These are phyloP conservation scores for Turritopsis dohrnii DNA, from an alignment of 30 jellyfish, hydroid and myxozoan species.

Conservation along the genomic window DNA sequence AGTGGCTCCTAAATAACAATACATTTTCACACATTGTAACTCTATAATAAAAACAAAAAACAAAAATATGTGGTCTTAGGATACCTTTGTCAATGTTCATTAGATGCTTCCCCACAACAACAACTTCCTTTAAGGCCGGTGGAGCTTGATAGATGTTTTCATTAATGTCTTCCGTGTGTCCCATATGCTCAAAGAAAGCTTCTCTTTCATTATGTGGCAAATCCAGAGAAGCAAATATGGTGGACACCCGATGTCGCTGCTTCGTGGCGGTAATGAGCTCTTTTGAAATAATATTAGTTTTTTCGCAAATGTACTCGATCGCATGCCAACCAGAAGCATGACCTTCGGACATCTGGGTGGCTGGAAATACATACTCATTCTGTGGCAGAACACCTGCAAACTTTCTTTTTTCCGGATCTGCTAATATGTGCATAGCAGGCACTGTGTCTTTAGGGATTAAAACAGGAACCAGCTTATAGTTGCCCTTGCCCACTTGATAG, in stretches of 20 bases:
- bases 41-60: neutral
- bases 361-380: conserved; percentile 11
- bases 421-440: conserved; percentile 2
- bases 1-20: neutral
- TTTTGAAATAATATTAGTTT: neutral
- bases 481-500: conserved; percentile 24
- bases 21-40: neutral
- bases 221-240: conserved; percentile 25
- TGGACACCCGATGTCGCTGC: conserved; percentile 27
- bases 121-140: conserved; percentile 14
- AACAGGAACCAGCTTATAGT: conserved; percentile 22
- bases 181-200: conserved; percentile 13
- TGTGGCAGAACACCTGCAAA: conserved; percentile 10
- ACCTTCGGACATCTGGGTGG: conserved; percentile 8
- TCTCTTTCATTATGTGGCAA: conserved; percentile 16
- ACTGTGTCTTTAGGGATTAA: conserved; percentile 6
- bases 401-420: conserved; percentile 4
- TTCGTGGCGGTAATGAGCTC: conserved; percentile 19
- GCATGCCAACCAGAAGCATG: conserved; percentile 25
- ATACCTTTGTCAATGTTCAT: conserved; percentile 14
- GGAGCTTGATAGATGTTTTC: conserved; percentile 23
- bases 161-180: conserved; percentile 21
- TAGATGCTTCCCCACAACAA: conserved; percentile 17
- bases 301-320: conserved; percentile 1
- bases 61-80: neutral